A percentile compares a stretch with the other conserved stretches of the same genome.
These are phyloP conservation scores for Gnathonemus longibarbis DNA, from an alignment of 2,113 vertebrate genomes.

Conservation along the genomic window DNA sequence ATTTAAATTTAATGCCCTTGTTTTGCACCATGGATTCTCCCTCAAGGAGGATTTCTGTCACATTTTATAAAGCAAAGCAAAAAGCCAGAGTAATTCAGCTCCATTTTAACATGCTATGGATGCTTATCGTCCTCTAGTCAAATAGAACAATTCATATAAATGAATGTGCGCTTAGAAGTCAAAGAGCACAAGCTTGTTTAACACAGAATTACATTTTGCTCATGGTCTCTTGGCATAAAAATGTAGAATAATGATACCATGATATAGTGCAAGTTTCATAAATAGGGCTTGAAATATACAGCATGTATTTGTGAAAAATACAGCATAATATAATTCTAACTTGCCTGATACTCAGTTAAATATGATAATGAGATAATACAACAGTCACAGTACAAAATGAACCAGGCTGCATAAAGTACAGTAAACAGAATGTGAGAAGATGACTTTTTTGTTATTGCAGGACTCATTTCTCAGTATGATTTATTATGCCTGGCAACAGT, in stretches of 20 bases:
- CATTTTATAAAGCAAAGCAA: neutral
- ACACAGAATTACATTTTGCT: neutral
- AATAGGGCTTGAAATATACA: slow-evolving; percentile 7
- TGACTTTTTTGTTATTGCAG: neutral
- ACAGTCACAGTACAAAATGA: neutral
- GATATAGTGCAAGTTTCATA: neutral
- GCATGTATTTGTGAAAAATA: neutral
- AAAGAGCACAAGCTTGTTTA: slow-evolving; percentile 7
- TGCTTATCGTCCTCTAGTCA: neutral
- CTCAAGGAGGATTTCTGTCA: neutral
- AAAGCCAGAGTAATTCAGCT: neutral
- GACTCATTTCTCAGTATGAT: neutral
- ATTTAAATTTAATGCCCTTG: slow-evolving; percentile 22
- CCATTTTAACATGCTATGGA: neutral
- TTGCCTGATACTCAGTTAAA: neutral
- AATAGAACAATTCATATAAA: neutral
- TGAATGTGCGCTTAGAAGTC: neutral
- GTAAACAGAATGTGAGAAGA: neutral
- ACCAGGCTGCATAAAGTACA: neutral
- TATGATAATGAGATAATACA: neutral
- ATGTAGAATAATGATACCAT: neutral
- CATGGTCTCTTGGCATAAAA: neutral
- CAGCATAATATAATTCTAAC: neutral
- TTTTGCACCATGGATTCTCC: slow-evolving; percentile 10
- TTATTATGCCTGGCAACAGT: neutral